Base-by-base conservation (phyloP, 2,888 invertebrate species). In the Melanchra persicariae region DNA sequence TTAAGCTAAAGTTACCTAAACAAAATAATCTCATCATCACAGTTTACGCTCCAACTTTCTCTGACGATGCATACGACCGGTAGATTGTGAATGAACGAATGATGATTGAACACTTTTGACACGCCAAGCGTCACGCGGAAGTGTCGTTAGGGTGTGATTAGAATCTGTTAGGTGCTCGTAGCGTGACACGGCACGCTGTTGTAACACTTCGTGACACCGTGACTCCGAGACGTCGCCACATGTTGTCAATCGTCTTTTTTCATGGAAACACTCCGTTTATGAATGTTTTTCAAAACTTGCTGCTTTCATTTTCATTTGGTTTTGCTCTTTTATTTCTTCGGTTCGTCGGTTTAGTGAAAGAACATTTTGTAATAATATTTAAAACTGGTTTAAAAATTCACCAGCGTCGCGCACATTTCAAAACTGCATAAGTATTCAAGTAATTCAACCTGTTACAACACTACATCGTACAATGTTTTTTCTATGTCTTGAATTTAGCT, bases 81-180 rank as follows among this genome's bases (percentile, higher is more conserved):
- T 40, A 62, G n/a, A 47, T 52, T 26, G 47, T 74, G 37, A 71
- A 47, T 63, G 6, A 72, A 65, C 26, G 6, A 74, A 63, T 34
- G 26, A 55, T 57, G n/a, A 47, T 58, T 34, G 49, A 43, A 62
- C 49, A 47, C 24, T 75, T 66, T 67, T 70, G 55, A 55, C 57
- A 59, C 17, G 40, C n/a, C 37, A 59, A 52, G 22, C n/a, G 30
- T 22, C 70, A 60, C 57, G 40, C 57, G 34, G 67, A 75, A 64
- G 55, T 69, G 51, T 70, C 65, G 47, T 81, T 64, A 62, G 40
- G 61, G 6, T 51, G 59, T 68, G 57, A 81, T 70, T 70, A 71
- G 24, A 70, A 57, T 79, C 52, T 70, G 8, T 66, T 47, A 26
- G n/a, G n/a, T n/a, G n/a, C 19, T 37, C 15, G n/a, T 68, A 26